These are phyloP conservation scores for Temnothorax ravouxi DNA, from an alignment of 2,888 invertebrate species.

Conservation along the genomic window DNA sequence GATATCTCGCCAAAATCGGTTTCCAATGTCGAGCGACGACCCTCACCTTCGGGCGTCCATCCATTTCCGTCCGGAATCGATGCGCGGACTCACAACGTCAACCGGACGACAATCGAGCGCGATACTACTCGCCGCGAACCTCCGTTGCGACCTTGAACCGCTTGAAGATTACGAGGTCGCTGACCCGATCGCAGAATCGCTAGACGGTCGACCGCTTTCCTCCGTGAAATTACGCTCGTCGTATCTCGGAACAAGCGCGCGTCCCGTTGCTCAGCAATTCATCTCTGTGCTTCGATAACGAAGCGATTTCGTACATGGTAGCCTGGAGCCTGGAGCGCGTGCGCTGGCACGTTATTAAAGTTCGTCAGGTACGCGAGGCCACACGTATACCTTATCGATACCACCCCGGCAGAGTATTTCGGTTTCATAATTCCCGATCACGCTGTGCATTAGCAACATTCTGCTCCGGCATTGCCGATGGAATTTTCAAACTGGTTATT, in stretches of 20 bases:
- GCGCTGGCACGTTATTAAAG: background rate
- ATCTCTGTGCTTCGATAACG: background rate
- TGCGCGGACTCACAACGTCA: conserved; percentile 24
- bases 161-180: conserved; percentile 19
- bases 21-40: conserved; percentile 69
- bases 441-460: no score
- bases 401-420: background rate
- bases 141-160: conserved; percentile 36
- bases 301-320: background rate
- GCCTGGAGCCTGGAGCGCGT: background rate
- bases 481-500: conserved; percentile 34
- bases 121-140: background rate
- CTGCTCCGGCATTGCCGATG: background rate
- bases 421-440: background rate
- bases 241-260: background rate
- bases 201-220: conserved; percentile 5
- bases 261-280: background rate
- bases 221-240: conserved; percentile 10
- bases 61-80: conserved; percentile 67
- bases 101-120: conserved; percentile 14
- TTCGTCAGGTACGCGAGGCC: background rate
- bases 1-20: conserved; percentile 68
- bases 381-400: background rate
- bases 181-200: conserved; percentile 28
- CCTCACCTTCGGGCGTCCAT: conserved; percentile 55